Conservation (phyloP, 1,140 invertebrate genomes). For the Potamilus streckersoni region DNA sequence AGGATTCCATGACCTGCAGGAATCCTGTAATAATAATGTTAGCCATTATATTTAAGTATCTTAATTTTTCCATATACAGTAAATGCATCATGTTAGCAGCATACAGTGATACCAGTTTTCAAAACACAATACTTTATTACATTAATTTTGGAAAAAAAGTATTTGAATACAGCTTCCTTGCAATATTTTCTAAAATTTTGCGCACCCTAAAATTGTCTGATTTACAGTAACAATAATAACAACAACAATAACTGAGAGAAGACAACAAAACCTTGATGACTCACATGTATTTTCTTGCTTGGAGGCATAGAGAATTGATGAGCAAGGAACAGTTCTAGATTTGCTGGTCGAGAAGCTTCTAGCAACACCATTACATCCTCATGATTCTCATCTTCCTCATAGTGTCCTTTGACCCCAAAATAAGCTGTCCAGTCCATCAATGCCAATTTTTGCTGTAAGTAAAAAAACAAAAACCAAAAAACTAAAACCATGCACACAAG, state of each 20-base stretch:
- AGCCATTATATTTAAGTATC: too few relatives aligned
- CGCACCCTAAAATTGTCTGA: neutral
- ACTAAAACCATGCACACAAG: neutral
- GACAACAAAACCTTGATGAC: neutral
- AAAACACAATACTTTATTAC: too few relatives aligned
- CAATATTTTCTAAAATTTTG: neutral
- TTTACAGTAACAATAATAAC: neutral
- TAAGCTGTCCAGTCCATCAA: conserved; percentile 32
- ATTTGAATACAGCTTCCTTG: neutral
- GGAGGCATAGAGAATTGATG: conserved; percentile 19
- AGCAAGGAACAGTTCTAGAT: conserved; percentile 21
- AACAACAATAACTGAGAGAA: neutral
- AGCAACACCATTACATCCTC: conserved; percentile 31
- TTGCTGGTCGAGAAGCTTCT: conserved; percentile 29
- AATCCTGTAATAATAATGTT: too few relatives aligned
- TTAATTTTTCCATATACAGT: too few relatives aligned
- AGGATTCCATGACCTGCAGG: too few relatives aligned
- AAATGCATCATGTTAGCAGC: too few relatives aligned
- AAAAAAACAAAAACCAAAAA: neutral
- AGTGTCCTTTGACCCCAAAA: conserved; percentile 7
- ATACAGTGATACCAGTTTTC: too few relatives aligned
- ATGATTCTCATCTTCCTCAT: conserved; percentile 12
- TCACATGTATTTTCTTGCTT: conserved; percentile 37
- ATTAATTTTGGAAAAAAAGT: too few relatives aligned
- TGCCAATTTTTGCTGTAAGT: conserved; percentile 29